Base-by-base conservation (phyloP, 2,113 vertebrate species). In the Junco hyemalis region DNA sequence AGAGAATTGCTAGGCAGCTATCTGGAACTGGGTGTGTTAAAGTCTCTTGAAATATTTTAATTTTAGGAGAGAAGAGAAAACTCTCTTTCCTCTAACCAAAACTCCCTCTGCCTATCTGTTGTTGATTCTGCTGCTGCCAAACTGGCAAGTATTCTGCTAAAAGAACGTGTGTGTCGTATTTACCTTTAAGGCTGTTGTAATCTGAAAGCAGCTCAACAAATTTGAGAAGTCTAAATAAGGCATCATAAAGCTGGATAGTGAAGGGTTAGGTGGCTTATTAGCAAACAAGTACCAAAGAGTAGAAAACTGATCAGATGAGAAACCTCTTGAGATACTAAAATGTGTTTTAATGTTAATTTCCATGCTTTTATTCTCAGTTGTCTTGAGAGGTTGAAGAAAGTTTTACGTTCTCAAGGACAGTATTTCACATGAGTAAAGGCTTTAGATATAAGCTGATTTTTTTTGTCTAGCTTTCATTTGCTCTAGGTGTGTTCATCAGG, bases 181-280 rank as follows among this genome's bases (percentile, higher is more conserved):
- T 98, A 90, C 95, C 93, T 95, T 96, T 97, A 97, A 97, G 92
- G 85, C 71, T 92, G 77, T 80, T 86, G 80, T 97, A 98, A 97
- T 97, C 97, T 95, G 96, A 98, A 97, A 96, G 97, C 92, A 94
- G 96, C 94, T 98, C 94, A 95, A 42, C 90, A 78, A 91, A 88
- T 93, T 94, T 95, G 94, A 95, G 94, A 71, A 42, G 35, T 92
- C 94, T 97, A 97, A 97, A 97, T 96, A 96, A 97, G 87, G 95
- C 86, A 86, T 59, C 89, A 65, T 92, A 97, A 96, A 93, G 79
- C 95, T 91, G 92, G 54, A 79, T 80, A 68, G 66, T 93, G 82
- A 82, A 91, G 80, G 57, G 74, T 90, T 93, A 88, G 73, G 26
- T 89, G 92, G 64, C 81, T 96, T 97, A 90, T 47, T 94, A 86